Conservation (phyloP, 2,888 invertebrate species). For the Drosophila rellima region DNA sequence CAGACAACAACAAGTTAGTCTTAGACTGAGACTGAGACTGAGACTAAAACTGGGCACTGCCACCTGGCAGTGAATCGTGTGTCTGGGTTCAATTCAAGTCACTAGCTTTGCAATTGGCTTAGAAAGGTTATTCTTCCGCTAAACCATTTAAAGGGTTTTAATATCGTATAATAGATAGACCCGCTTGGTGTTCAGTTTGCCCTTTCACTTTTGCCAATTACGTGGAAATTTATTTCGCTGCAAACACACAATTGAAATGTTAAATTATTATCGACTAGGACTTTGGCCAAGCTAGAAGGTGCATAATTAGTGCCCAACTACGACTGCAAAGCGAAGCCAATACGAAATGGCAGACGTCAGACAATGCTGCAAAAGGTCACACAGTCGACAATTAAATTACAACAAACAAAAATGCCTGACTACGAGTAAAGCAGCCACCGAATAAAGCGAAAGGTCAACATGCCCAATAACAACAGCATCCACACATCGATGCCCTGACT, state of each 20-base stretch:
- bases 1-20: constrained; percentile 35
- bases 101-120: constrained; percentile 44
- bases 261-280: constrained; percentile 70
- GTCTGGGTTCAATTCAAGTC: constrained; percentile 59
- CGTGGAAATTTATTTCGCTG: constrained; percentile 66
- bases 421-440: constrained; percentile 37
- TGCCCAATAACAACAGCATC: constrained; percentile 16
- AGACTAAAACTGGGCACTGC: constrained; percentile 49
- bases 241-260: constrained; percentile 75
- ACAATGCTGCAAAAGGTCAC: constrained; percentile 67
- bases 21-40: constrained; percentile 4
- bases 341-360: constrained; percentile 61
- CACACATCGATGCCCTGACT: constrained; percentile 12
- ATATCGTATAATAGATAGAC: constrained; percentile 11
- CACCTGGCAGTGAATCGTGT: constrained; percentile 70
- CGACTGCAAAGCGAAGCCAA: constrained; percentile 10
- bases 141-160: constrained; percentile 75
- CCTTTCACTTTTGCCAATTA: constrained; percentile 80
- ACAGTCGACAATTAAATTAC: constrained; percentile 76
- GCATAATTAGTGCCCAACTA: constrained; percentile 61
- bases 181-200: constrained; percentile 51
- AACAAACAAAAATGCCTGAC: constrained; percentile 60
- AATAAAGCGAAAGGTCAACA: constrained; percentile 55
- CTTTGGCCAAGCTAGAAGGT: constrained; percentile 29
- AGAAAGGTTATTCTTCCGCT: constrained; percentile 82